phyloP scores from a whole-genome alignment of 2,113 vertebrate species.

The Corvus moneduloides region DNA sequence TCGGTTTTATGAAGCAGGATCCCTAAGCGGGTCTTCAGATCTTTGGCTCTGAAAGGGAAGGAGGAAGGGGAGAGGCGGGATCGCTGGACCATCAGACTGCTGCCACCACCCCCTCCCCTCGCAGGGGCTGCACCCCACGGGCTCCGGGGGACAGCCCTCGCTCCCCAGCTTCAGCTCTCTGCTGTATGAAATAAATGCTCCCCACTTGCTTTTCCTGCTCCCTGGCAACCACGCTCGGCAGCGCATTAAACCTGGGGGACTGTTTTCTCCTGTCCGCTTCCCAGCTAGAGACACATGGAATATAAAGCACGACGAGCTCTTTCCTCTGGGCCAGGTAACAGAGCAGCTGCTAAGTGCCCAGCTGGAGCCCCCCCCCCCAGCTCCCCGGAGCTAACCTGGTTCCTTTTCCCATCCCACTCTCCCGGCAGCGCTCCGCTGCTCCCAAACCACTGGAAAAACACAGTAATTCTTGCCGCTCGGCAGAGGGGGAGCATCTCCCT shows the following conservation, averaged over 20 bases:
- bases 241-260: not conserved
- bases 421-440: not conserved
- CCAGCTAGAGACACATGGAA: not conserved
- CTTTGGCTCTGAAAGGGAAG: constrained; percentile 82
- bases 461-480: not conserved
- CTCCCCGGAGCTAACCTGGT: not conserved
- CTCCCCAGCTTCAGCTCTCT: not conserved
- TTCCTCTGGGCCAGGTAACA: not conserved
- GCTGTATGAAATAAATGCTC: not conserved
- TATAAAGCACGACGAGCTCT: not conserved
- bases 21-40: constrained; percentile 84
- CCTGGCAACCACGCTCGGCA: not conserved
- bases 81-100: accelerated
- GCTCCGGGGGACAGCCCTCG: not conserved
- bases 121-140: not conserved
- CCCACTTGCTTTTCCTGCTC: not conserved
- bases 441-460: not conserved
- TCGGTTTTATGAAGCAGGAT: constrained; percentile 84
- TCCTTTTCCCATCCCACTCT: not conserved
- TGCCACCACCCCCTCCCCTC: accelerated
- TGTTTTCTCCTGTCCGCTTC: not conserved
- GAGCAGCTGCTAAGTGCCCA: not conserved
- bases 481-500: not conserved
- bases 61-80: not conserved
- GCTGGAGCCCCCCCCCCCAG: not conserved